Evolutionary conservation across 2,888 invertebrate genomes (phyloP).

Genomic region (Petrolisthes manimaculis): DNA sequence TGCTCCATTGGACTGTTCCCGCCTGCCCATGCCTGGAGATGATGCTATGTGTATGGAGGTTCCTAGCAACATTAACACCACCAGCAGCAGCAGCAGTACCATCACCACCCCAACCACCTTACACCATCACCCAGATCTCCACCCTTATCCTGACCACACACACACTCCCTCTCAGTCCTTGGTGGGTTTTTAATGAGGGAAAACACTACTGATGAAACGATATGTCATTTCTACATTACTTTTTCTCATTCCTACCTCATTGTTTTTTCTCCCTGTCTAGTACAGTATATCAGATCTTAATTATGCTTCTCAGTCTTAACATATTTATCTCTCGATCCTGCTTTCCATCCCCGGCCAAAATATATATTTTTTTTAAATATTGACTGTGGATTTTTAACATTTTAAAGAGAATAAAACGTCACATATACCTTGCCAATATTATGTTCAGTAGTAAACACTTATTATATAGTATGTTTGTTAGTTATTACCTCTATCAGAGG

Average conservation of each 20-base stretch:
- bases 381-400: no score
- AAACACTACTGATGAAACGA: no score
- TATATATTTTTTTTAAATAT: no score
- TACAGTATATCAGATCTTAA: no score
- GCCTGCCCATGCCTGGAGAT: conserved; percentile 40
- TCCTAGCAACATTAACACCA: conserved; percentile 22
- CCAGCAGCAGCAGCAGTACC: not conserved
- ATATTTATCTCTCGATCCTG: no score
- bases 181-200: not conserved
- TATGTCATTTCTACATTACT: not conserved
- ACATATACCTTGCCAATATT: no score
- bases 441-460: no score
- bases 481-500: no score
- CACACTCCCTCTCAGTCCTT: not conserved
- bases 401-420: no score
- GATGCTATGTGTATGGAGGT: conserved; percentile 44
- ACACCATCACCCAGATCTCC: not conserved
- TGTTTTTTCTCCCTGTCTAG: not conserved
- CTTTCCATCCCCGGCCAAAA: no score
- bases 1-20: conserved; percentile 80
- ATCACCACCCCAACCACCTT: not conserved
- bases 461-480: no score
- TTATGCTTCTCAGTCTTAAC: no score
- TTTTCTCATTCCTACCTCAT: not conserved
- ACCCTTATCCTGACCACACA: not conserved